A percentile compares a stretch with the other conserved stretches of the same genome.
Evolutionary conservation across 2,888 invertebrate species (phyloP).

Genomic region (Camponotus fellah): DNA sequence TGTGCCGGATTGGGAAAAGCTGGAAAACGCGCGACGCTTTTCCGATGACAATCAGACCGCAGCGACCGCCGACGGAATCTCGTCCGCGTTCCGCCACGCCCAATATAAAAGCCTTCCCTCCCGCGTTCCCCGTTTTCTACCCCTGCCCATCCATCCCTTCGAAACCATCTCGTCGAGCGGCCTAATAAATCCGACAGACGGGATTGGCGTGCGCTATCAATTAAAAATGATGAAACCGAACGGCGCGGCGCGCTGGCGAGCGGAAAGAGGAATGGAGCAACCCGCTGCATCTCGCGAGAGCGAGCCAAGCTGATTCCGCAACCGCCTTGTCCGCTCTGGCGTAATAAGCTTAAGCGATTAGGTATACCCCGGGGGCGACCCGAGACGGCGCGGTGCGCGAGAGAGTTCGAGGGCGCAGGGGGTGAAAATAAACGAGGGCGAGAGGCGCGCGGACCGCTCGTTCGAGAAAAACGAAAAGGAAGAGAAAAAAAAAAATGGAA

Average conservation of each 20-base stretch:
- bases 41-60: slow-evolving; percentile 70
- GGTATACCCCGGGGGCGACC: slow-evolving; percentile 74
- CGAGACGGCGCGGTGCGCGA: slow-evolving; percentile 45
- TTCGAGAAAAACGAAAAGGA: slow-evolving; percentile 71
- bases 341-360: slow-evolving; percentile 85
- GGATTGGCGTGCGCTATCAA: slow-evolving; percentile 83
- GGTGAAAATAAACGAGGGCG: slow-evolving; percentile 69
- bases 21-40: slow-evolving; percentile 71
- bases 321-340: slow-evolving; percentile 72
- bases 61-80: slow-evolving; percentile 67
- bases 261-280: slow-evolving; percentile 7
- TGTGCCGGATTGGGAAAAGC: slow-evolving; percentile 62
- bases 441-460: slow-evolving; percentile 47
- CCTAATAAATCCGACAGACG: slow-evolving; percentile 82
- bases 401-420: slow-evolving; percentile 6
- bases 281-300: slow-evolving; percentile 21
- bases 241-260: slow-evolving; percentile 62
- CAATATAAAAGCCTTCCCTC: slow-evolving; percentile 72
- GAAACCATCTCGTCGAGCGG: slow-evolving; percentile 77
- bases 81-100: slow-evolving; percentile 69
- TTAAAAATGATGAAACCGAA: slow-evolving; percentile 84
- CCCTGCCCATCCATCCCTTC: slow-evolving; percentile 60
- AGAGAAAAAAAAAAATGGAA: slow-evolving; percentile 12
- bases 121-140: slow-evolving; percentile 52
- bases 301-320: slow-evolving; percentile 62